Evolutionary conservation across 2,888 invertebrate species (phyloP), one percentile per base, ranked within the genome.

Genomic region (Lycophotia porphyrea): DNA sequence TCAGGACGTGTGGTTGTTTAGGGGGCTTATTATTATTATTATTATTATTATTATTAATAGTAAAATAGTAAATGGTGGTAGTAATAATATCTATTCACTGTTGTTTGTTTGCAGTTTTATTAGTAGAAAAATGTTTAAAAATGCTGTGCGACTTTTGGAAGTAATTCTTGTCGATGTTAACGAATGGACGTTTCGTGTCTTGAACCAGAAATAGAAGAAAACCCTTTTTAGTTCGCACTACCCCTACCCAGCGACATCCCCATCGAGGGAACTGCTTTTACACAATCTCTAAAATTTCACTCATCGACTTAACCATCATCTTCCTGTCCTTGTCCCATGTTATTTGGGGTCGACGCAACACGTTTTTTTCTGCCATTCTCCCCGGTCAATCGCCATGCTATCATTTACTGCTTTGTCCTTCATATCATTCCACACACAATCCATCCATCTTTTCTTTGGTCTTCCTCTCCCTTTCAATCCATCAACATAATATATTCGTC

Each of bases 71-170:
- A 70, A 67, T 72, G 34, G n/a, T 63, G 58, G 55, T 61, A 55
- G 49, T 64, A 61, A 61, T 58, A 0, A 71, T 55, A 60, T 24
- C 5, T 42, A 42, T 52, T 21, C 27, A 44, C 18, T n/a, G 60
- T 60, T 67, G 27, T 71, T 55, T 66, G 21, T 76, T 67, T 39
- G n/a, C 52, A 63, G 24, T 63, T 71, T 68, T 52, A 68, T 81
- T 52, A 47, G 39, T 60, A 80, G 69, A 67, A 63, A 49, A 47
- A 44, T 42, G n/a, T 55, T 55, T 70, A n/a, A 49, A n/a, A 64
- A 65, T 39, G 27, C n/a, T 27, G 24, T 76, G 27, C 63, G n/a
- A 31, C 60, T 64, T 49, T 27, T 68, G 74, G n/a, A 69, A 68
- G 31, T 60, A 60, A 65, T 68, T 24, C 15, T 31, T 42, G 27